A percentile compares a stretch with the other conserved stretches of the same genome.
Conservation (phyloP, 2,888 invertebrate species). For the Syritta pipiens region DNA sequence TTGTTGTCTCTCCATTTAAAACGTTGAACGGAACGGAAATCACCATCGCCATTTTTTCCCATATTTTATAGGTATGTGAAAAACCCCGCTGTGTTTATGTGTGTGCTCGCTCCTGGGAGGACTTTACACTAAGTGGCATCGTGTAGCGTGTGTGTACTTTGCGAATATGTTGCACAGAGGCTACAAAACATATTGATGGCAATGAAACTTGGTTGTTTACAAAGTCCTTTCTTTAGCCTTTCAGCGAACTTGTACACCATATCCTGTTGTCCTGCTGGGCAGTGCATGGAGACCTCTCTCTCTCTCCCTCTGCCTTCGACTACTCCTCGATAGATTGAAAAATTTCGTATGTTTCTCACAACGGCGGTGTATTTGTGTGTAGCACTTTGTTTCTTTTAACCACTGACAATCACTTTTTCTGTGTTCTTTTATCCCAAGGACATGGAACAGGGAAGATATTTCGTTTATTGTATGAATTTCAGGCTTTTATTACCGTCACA, state of each 20-base stretch:
- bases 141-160: background rate
- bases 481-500: too few species aligned
- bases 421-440: too few species aligned
- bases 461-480: too few species aligned
- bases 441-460: too few species aligned
- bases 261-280: background rate
- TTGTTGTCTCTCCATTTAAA: background rate
- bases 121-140: background rate
- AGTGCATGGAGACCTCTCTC: background rate
- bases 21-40: background rate
- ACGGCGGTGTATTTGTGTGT: too few species aligned
- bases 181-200: constrained; percentile 2
- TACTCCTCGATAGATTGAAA: background rate
- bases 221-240: too few species aligned
- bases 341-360: too few species aligned
- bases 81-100: background rate
- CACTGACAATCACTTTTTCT: too few species aligned
- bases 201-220: background rate
- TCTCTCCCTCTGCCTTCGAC: background rate
- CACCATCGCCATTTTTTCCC: background rate
- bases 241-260: too few species aligned
- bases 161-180: constrained; percentile 3
- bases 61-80: background rate
- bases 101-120: background rate
- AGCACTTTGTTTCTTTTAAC: too few species aligned